Conservation (phyloP, 2,888 invertebrate species). For the Lepidocyrtoides sp. region DNA sequence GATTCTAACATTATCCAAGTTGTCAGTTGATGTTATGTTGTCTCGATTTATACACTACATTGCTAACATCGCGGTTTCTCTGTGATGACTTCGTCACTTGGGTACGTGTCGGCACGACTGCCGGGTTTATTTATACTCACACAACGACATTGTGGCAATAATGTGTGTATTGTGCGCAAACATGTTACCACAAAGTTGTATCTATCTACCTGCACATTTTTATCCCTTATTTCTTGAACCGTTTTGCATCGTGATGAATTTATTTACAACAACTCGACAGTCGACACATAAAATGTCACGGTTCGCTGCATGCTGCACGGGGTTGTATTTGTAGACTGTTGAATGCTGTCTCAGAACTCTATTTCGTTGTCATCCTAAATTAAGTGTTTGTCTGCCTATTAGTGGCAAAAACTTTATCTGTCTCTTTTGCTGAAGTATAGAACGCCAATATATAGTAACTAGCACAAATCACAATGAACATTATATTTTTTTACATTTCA, state of each 20-base stretch:
- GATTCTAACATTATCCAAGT: no score
- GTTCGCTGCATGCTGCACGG: conserved; percentile 64
- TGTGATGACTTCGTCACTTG: no score
- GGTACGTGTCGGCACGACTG: no score
- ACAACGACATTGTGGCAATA: no score
- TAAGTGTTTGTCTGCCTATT: conserved; percentile 12
- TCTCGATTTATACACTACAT: no score
- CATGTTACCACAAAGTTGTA: no score
- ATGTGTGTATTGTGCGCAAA: no score
- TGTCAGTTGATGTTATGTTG: no score
- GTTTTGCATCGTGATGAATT: conserved; percentile 46
- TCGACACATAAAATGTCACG: conserved; percentile 69
- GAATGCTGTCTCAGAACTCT: background rate
- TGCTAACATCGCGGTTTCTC: no score
- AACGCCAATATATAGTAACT: background rate
- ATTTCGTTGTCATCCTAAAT: conserved; percentile 58
- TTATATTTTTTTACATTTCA: background rate
- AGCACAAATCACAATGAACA: background rate
- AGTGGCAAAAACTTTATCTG: background rate
- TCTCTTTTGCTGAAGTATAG: background rate
- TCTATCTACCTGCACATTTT: no score
- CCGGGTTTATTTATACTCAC: no score
- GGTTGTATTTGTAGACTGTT: conserved; percentile 17
- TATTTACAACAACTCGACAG: conserved; percentile 59
- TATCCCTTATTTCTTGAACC: background rate